Percentiles rank a stretch among this genome's conserved stretches.
Evolutionary conservation across 2,888 invertebrate genomes (phyloP).

Genomic region (Amblyjoppa proteus): DNA sequence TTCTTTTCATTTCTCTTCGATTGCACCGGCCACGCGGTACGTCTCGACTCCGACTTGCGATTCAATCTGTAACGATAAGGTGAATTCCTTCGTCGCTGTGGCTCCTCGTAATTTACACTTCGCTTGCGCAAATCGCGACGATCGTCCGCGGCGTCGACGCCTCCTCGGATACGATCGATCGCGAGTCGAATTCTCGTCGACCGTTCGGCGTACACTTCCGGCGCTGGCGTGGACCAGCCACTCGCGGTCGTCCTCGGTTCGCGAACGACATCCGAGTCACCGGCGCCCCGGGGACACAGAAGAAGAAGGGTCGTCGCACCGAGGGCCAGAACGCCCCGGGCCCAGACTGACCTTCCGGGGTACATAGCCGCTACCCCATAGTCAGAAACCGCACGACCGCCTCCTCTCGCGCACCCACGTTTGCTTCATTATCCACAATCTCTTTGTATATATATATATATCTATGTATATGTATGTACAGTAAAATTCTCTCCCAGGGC

Average conservation of each 20-base stretch:
- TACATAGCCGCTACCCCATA: conserved; percentile 83
- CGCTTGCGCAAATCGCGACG: conserved; percentile 42
- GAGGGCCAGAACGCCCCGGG: conserved; percentile 79
- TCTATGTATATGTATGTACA: not conserved
- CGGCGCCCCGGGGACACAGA: conserved; percentile 60
- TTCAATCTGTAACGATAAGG: conserved; percentile 33
- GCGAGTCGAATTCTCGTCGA: conserved; percentile 13
- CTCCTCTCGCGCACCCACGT: conserved; percentile 59
- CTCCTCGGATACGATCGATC: not conserved
- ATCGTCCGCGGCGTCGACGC: not conserved
- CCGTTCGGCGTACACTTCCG: conserved; percentile 12
- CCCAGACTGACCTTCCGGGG: conserved; percentile 78
- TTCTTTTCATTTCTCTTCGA: conserved; percentile 23
- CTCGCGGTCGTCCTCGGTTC: not conserved
- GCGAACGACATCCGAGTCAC: conserved; percentile 48
- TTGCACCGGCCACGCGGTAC: conserved; percentile 21
- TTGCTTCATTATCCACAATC: conserved; percentile 58
- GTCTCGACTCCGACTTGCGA: conserved; percentile 6
- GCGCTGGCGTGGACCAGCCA: conserved; percentile 14
- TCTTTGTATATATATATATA: conserved; percentile 3
- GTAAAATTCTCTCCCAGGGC: conserved; percentile 18
- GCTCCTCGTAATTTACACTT: conserved; percentile 23
- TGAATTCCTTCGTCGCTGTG: not conserved
- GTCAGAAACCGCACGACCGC: conserved; percentile 71
- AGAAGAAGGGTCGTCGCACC: conserved; percentile 74